phyloP scores from a whole-genome alignment of 2,797 vertebrate species.

The Sylvilagus floridanus region DNA sequence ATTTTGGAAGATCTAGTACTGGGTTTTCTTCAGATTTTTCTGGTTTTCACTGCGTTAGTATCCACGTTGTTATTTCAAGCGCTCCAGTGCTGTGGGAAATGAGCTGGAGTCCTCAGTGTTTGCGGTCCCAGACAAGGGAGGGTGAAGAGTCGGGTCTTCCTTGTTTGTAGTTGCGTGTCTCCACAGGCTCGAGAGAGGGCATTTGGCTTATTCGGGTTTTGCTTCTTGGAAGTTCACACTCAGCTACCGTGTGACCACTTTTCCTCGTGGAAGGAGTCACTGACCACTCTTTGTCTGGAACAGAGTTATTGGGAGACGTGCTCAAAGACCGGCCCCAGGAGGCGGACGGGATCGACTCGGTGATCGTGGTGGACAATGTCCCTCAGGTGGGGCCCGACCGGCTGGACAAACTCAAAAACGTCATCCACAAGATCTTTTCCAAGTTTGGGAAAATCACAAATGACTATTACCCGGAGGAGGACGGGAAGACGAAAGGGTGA shows the following conservation, averaged over 20 bases:
- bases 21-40: neutral
- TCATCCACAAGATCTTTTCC: slow-evolving; percentile 99
- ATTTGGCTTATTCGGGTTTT: neutral
- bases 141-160: neutral
- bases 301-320: slow-evolving; percentile 94
- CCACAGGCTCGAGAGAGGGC: neutral
- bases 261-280: neutral
- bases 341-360: slow-evolving; percentile 97
- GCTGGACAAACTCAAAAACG: slow-evolving; percentile 97
- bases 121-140: neutral
- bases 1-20: neutral
- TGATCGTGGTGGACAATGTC: slow-evolving; percentile 97
- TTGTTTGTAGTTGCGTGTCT: neutral
- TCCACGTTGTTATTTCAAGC: neutral
- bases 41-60: neutral
- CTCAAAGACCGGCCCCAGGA: slow-evolving; percentile 94
- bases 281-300: neutral
- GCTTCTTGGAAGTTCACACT: neutral
- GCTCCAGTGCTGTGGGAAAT: neutral
- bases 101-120: neutral
- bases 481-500: slow-evolving; percentile 97
- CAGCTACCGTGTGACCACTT: neutral
- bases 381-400: slow-evolving; percentile 97
- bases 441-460: slow-evolving; percentile 99
- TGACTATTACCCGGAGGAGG: slow-evolving; percentile 96